A percentile compares a stretch with the other conserved stretches of the same genome.
These are phyloP conservation scores for Drosophila neotestacea DNA, from an alignment of 2,888 invertebrate species.

Conservation along the genomic window DNA sequence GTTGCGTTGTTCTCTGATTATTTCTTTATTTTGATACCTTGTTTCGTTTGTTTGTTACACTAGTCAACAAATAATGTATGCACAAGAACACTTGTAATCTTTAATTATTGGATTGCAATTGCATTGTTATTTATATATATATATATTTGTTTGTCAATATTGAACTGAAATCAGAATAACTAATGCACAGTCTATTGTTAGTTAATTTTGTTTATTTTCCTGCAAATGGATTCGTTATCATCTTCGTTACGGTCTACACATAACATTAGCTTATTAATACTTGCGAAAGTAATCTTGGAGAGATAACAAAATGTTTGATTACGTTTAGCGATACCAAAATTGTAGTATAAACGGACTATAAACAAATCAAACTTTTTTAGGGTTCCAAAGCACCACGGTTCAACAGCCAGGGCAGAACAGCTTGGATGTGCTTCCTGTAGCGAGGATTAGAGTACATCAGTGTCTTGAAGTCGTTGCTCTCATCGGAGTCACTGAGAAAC, in stretches of 20 bases:
- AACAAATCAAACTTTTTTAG: not conserved
- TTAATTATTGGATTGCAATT: not conserved
- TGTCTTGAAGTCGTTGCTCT: slow-evolving; percentile 60
- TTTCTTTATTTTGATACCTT: not conserved
- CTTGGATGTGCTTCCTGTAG: slow-evolving; percentile 70
- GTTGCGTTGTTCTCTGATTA: not conserved
- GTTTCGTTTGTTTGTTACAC: not conserved
- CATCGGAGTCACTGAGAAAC: slow-evolving; percentile 53
- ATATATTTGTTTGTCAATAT: not conserved
- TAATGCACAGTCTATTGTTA: not conserved
- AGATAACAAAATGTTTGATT: slow-evolving; percentile 8
- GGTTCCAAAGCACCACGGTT: slow-evolving; percentile 23
- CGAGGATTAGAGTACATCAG: slow-evolving; percentile 68
- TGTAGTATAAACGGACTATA: not conserved
- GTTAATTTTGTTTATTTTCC: slow-evolving; percentile 1
- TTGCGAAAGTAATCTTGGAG: slow-evolving; percentile 9
- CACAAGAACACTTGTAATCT: not conserved
- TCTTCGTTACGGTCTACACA: not conserved
- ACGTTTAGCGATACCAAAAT: not conserved
- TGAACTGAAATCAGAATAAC: not conserved
- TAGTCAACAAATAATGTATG: not conserved
- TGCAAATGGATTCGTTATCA: not conserved
- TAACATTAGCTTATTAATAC: slow-evolving; percentile 20
- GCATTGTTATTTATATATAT: not conserved
- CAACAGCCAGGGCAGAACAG: slow-evolving; percentile 64